Percentiles rank a stretch among this genome's conserved stretches.
phyloP scores from a whole-genome alignment of 2,797 vertebrate species.

The Squalus acanthias region DNA sequence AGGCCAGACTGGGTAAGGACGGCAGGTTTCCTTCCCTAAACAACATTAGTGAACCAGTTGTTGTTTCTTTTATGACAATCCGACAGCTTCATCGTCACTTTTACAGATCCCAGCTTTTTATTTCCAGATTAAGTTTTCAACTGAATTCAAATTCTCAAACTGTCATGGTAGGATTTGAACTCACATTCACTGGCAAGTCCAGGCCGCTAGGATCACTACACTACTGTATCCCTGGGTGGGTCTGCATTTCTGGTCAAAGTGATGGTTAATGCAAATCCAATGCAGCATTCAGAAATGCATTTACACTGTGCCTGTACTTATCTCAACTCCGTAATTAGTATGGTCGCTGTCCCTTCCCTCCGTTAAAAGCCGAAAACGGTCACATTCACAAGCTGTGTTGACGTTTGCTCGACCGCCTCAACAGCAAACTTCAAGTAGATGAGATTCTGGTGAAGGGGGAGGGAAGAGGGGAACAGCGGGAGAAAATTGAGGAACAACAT shows the following conservation, averaged over 20 bases:
- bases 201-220: too few relatives aligned
- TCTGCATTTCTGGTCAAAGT: neutral
- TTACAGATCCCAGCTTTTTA: neutral
- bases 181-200: neutral
- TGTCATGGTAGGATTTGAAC: neutral
- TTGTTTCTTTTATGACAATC: neutral
- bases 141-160: neutral
- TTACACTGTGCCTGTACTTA: neutral
- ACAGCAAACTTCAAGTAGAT: neutral
- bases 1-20: neutral
- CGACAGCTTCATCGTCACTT: neutral
- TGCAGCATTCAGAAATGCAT: neutral
- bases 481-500: conserved; percentile 29
- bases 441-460: neutral
- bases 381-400: neutral
- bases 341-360: neutral
- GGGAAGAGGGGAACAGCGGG: neutral
- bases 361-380: neutral
- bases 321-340: neutral
- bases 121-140: neutral
- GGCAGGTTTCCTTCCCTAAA: neutral
- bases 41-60: neutral
- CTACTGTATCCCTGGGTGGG: neutral
- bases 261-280: neutral
- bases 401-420: neutral